Conservation (phyloP, 2,113 vertebrate genomes). For the Phyllopteryx taeniolatus region DNA sequence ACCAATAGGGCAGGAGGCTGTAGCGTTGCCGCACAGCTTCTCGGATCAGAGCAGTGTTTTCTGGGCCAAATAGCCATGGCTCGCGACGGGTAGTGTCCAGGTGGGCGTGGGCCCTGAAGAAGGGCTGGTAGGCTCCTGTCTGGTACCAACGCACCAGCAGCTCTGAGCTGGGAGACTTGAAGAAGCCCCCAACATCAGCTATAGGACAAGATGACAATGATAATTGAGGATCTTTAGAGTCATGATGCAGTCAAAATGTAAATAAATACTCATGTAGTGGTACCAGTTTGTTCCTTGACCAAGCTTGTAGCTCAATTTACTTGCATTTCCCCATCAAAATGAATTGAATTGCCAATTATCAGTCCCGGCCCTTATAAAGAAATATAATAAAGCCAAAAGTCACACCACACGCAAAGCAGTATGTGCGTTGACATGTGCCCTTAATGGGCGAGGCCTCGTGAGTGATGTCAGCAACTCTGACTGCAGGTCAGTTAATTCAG, state of each 20-base stretch:
- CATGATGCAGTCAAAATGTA: background rate
- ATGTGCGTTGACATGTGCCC: too few relatives aligned
- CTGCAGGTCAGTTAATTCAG: too few relatives aligned
- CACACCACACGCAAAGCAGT: too few relatives aligned
- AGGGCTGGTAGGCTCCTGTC: constrained; percentile 86
- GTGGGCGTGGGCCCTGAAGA: constrained; percentile 89
- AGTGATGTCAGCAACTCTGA: too few relatives aligned
- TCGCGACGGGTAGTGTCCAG: constrained; percentile 87
- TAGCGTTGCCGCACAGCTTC: constrained; percentile 81
- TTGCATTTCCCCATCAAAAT: too few relatives aligned
- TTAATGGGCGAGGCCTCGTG: too few relatives aligned
- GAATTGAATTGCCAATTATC: too few relatives aligned
- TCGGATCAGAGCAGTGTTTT: constrained; percentile 79
- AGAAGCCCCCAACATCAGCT: constrained; percentile 91
- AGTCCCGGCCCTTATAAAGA: too few relatives aligned
- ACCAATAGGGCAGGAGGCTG: constrained; percentile 87
- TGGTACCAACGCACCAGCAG: constrained; percentile 92
- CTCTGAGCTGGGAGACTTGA: constrained; percentile 82
- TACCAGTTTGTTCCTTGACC: too few relatives aligned
- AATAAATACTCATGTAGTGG: too few relatives aligned
- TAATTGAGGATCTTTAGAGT: background rate
- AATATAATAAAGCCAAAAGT: too few relatives aligned
- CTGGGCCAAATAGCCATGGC: constrained; percentile 85
- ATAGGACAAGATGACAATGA: background rate
- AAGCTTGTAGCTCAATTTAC: too few relatives aligned